Base-by-base conservation (phyloP, 2,888 invertebrate species). In the Cheilosia pagana region DNA sequence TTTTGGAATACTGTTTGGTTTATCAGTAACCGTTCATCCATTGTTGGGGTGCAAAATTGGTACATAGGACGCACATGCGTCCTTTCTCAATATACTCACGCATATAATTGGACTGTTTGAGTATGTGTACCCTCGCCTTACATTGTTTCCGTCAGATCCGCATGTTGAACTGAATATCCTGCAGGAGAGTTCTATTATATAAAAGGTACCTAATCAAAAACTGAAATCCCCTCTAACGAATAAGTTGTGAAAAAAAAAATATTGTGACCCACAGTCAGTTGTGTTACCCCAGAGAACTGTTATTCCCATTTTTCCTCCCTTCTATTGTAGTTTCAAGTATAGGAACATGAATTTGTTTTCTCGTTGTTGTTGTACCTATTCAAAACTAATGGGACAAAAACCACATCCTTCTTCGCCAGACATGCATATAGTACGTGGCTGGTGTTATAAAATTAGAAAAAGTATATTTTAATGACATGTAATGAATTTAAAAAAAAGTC, bases 31-130 rank as follows among this genome's bases (percentile, higher is more conserved):
- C 68, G 28, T 60, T 21, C 59, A 28, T 41, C 60, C 8, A 57
- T 78, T 55, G 71, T 78, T 78, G 57, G 70, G 63, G 55, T 75
- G 67, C 67, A 53, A 75, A 75, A 63, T 63, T 71, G 31, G 57
- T 78, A 78, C 77, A 78, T 63, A 75, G 50, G 50, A 57, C 57
- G 65, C 57, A 75, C 28, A 62, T 62, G 71, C 71, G 77, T 71
- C 57, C 57, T 63, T 12, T 71, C 70, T 43, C 8, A 45, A 19
- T 21, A 31, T 48, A 55, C 45, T 62, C 31, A 71, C 63, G 71
- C 63, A 78, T 39, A 43, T 28, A 28, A 28, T 8, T 57, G 21
- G 5, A 19, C 7, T n/a, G 41, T 41, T 8, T 35, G 19, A n/a
- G 12, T 45, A 6, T 45, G 25, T 75, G 25, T 65, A 31, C 45